Base-by-base conservation (phyloP, 2,797 vertebrate species). In the Danio jaintianensis region DNA sequence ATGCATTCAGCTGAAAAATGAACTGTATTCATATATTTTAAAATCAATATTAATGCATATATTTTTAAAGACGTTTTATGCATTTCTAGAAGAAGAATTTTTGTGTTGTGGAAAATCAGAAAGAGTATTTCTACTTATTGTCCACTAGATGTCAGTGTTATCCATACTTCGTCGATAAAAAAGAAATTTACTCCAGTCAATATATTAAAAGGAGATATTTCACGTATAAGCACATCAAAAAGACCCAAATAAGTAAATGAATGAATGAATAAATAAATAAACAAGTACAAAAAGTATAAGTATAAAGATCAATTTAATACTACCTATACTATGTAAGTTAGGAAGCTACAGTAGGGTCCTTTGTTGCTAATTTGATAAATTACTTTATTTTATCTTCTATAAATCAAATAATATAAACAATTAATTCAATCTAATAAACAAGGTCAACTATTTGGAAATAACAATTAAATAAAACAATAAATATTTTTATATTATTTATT, bases 131-230 rank as follows among this genome's bases (percentile, higher is more conserved):
- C 15, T 69, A 38, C 15, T 3, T 38, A 12, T 29, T 55, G 16
- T 59, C 40, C 78, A 64, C 61, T 18, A 73, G 78, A 48, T 72
- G 78, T 11, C 59, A 73, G 59, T 56, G 69, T 80, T 73, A 40
- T 12, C 50, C 78, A 73, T 16, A 56, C 5, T 53, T 80, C 3
- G 22, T 38, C 53, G 42, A 42, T 20, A 8, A 6, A 55, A n/a
- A 2, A 10, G 48, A 53, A 1, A 2, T 40, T 1, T 9, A 7
- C 43, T 48, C 6, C 9, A 12, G 47, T 43, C 29, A 22, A 75
- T n/a, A 7, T 20, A 40, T 62, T 29, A 62, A n/a, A 7, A 36
- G 13, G 9, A 45, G 8, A 7, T 47, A 15, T 53, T 29, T 29
- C 29, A 29, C n/a, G n/a, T n/a, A n/a, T n/a, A 29, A 29, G 29